A percentile compares a stretch with the other conserved stretches of the same genome.
Conservation (phyloP, 2,113 vertebrate genomes). For the Dunckerocampus dactyliophorus region DNA sequence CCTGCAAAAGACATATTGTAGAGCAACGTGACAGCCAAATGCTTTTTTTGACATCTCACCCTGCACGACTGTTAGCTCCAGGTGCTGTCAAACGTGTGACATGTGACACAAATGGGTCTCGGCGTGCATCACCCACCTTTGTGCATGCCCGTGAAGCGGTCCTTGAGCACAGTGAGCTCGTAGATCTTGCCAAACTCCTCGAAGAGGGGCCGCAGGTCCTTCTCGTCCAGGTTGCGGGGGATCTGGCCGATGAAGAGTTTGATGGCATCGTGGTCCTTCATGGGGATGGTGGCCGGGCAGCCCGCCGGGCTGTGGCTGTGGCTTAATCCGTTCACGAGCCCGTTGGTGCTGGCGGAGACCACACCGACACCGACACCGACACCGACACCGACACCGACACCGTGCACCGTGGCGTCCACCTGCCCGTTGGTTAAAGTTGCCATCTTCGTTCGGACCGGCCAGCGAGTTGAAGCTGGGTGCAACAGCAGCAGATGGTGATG, state of each 20-base stretch:
- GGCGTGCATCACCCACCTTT: slow-evolving; percentile 81
- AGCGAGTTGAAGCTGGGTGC: slow-evolving; percentile 60
- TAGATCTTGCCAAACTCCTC: slow-evolving; percentile 99
- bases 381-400: slow-evolving; percentile 76
- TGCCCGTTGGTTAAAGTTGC: slow-evolving; percentile 99
- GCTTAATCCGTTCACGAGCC: slow-evolving; percentile 99
- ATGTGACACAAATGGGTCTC: slow-evolving; percentile 24
- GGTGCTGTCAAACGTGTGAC: slow-evolving; percentile 16
- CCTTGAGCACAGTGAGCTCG: slow-evolving; percentile 98
- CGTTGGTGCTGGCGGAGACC: slow-evolving; percentile 88
- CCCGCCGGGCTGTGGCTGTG: slow-evolving; percentile 91
- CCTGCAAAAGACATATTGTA: too few relatives aligned
- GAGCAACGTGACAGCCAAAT: background rate
- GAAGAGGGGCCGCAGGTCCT: slow-evolving; percentile 98
- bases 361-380: slow-evolving; percentile 86
- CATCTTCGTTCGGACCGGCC: slow-evolving; percentile 81
- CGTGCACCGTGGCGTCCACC: slow-evolving; percentile 92
- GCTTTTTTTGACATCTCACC: slow-evolving; percentile 18
- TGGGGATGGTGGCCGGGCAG: slow-evolving; percentile 94
- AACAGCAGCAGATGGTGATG: slow-evolving; percentile 39
- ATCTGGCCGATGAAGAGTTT: slow-evolving; percentile 99
- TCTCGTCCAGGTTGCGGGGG: slow-evolving; percentile 99
- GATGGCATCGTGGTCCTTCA: slow-evolving; percentile 99
- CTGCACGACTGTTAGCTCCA: slow-evolving; percentile 14
- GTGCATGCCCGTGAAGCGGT: slow-evolving; percentile 99